These are phyloP conservation scores for Hydractinia symbiolongicarpus DNA, from an alignment of 30 jellyfish, hydroid and myxozoan genomes.

Conservation along the genomic window DNA sequence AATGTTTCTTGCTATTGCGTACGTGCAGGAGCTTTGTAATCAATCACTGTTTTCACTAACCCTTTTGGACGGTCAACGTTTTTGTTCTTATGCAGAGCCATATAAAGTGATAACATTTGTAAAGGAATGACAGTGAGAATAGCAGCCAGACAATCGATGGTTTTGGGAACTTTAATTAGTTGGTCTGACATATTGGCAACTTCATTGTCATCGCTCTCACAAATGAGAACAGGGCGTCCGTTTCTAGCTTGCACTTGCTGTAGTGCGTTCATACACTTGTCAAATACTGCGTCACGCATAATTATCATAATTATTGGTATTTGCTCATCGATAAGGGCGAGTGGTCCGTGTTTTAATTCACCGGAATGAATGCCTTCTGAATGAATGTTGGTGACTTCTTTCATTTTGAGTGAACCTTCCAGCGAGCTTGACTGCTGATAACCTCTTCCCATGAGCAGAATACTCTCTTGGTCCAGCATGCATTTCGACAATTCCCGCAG, in stretches of 20 bases:
- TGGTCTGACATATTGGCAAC: constrained; percentile 10
- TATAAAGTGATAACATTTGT: constrained; percentile 67
- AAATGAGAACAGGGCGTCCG: constrained; percentile 42
- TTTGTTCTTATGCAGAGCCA: constrained; percentile 40
- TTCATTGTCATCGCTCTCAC: constrained; percentile 49
- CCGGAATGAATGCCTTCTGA: constrained; percentile 95
- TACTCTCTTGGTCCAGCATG: constrained; percentile 35
- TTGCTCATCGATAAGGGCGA: constrained; percentile 80
- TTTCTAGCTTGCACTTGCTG: constrained; percentile 86
- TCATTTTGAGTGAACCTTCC: constrained; percentile 93
- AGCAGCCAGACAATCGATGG: constrained; percentile 76
- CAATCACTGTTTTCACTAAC: constrained; percentile 12
- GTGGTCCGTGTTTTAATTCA: constrained; percentile 93
- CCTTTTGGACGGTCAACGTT: constrained; percentile 15
- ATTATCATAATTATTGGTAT: constrained; percentile 78
- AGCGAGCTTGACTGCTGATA: constrained; percentile 78
- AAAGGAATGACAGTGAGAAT: constrained; percentile 68
- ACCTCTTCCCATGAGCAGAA: constrained; percentile 86
- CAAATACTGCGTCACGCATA: constrained; percentile 54
- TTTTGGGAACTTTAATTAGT: constrained; percentile 48
- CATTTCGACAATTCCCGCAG: constrained; percentile 40
- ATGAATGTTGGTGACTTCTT: constrained; percentile 78
- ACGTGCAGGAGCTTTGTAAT: not conserved
- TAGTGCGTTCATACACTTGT: constrained; percentile 82
- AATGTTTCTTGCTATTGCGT: too few species aligned